Evolutionary conservation across 2,113 vertebrate genomes (phyloP), one percentile per base, ranked within the genome.

Genomic region (Mormyrus lacerda): DNA sequence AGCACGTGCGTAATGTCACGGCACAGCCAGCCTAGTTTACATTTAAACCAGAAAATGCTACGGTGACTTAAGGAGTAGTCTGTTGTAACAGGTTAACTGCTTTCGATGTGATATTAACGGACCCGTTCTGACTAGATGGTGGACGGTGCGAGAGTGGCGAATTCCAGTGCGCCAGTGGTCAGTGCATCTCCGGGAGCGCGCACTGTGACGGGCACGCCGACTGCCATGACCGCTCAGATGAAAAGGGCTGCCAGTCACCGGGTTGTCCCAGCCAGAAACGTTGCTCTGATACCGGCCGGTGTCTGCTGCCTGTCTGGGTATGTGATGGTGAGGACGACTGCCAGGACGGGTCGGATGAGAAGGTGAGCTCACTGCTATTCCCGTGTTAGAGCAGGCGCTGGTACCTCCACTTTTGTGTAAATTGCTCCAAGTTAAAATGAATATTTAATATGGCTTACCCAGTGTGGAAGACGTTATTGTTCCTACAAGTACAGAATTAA

Each of bases 251-350:
- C 0, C 73, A 94, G 15, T 91, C 91, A 0, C 91, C 92, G 0
- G 51, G 45, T 3, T 99, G 98, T 91, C 3, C 45, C 0, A 96
- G 95, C 0, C 96, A 97, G 89, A 91, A 91, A 51, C 93, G 9
- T 0, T 99, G 98, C 90, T 92, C 88, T 0, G 90, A 35, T 48
- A 97, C 96, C 1, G 91, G 96, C 11, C 95, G 97, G 93, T 99
- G 98, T 39, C 91, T 98, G 69, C 90, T 96, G 0, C 91, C 94
- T 42, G 96, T 95, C 24, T 98, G 97, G 98, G 61, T 95, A 69
- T 99, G 98, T 44, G 98, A 98, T 0, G 97, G 96, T 0, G 90
- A 95, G 2, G 27, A 90, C 0, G 98, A 99, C 95, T 99, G 98
- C 39, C 61, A 89, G 88, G 98, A 98, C 1, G 96, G 96, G 89